A percentile compares a stretch with the other conserved stretches of the same genome.
Evolutionary conservation across 2,113 vertebrate species (phyloP).

Genomic region (Zosterops japonicus): DNA sequence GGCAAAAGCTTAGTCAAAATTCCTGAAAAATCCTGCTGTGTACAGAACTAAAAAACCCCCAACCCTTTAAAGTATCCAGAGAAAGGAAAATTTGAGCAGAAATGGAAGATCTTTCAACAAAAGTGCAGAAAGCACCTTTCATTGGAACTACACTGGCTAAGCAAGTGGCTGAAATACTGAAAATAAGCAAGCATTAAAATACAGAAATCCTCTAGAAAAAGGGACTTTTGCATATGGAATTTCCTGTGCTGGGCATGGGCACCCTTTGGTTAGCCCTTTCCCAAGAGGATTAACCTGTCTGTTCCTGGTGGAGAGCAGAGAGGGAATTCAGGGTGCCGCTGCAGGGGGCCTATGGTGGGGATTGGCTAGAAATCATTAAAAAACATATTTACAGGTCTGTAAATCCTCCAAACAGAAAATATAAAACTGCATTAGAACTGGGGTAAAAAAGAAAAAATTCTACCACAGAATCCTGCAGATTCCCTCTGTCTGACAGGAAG

Average conservation of each 20-base stretch:
- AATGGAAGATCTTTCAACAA: neutral
- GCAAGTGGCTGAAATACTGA: neutral
- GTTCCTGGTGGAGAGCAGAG: neutral
- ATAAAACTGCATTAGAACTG: slow-evolving; percentile 50
- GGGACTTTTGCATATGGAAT: neutral
- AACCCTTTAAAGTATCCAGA: neutral
- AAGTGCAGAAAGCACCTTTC: neutral
- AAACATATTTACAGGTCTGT: slow-evolving; percentile 61
- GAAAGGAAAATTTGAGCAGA: neutral
- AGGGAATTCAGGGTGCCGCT: neutral
- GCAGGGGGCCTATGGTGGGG: neutral
- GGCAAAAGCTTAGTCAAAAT: neutral
- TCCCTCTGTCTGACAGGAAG: slow-evolving; percentile 10
- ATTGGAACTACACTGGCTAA: neutral
- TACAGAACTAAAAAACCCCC: neutral
- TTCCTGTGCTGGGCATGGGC: neutral
- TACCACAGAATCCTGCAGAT: slow-evolving; percentile 56
- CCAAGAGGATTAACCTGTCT: slow-evolving; percentile 2
- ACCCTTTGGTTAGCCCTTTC: slow-evolving; percentile 62
- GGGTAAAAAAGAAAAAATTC: slow-evolving; percentile 47
- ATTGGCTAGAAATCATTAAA: neutral
- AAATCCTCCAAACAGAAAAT: slow-evolving; percentile 54
- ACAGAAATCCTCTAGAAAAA: slow-evolving; percentile 35
- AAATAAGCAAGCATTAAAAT: neutral
- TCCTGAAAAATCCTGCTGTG: neutral